Evolutionary conservation across 2,797 vertebrate species (phyloP).

Genomic region (Rachycentron canadum): DNA sequence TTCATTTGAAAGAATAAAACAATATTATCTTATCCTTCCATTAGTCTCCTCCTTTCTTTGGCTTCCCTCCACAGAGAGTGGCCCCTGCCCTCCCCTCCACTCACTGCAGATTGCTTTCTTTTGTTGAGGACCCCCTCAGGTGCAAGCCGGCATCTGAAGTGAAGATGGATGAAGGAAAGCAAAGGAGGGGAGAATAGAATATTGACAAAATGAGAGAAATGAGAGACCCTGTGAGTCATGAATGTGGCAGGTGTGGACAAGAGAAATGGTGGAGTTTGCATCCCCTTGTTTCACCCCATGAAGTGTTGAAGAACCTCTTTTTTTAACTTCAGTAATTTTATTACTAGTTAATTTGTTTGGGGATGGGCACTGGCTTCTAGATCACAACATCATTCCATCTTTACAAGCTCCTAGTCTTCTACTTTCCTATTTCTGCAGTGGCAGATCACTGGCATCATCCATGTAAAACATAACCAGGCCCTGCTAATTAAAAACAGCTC

Average conservation of each 20-base stretch:
- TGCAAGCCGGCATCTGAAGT: slow-evolving; percentile 59
- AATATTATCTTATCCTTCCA: slow-evolving; percentile 55
- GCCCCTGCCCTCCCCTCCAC: slow-evolving; percentile 38
- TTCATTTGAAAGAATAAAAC: slow-evolving; percentile 47
- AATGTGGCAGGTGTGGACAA: slow-evolving; percentile 31
- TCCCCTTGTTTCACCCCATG: slow-evolving; percentile 20
- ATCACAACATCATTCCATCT: too few species aligned
- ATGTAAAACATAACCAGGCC: background rate
- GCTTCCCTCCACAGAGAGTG: slow-evolving; percentile 57
- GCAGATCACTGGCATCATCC: background rate
- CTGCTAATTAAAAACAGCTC: too few species aligned
- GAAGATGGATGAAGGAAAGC: slow-evolving; percentile 65
- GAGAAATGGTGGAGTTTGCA: slow-evolving; percentile 35
- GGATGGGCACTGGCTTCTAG: too few species aligned
- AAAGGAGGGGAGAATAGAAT: slow-evolving; percentile 56
- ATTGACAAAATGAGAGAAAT: slow-evolving; percentile 73
- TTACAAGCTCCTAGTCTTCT: too few species aligned
- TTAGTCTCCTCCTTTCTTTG: slow-evolving; percentile 3
- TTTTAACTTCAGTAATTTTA: background rate
- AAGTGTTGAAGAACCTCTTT: background rate
- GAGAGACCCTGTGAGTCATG: slow-evolving; percentile 51
- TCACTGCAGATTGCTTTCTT: slow-evolving; percentile 67
- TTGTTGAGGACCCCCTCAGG: slow-evolving; percentile 72
- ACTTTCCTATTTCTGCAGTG: background rate
- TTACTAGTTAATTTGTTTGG: too few species aligned